Evolutionary conservation across 2,113 vertebrate species (phyloP).

Genomic region (Vidua chalybeata): DNA sequence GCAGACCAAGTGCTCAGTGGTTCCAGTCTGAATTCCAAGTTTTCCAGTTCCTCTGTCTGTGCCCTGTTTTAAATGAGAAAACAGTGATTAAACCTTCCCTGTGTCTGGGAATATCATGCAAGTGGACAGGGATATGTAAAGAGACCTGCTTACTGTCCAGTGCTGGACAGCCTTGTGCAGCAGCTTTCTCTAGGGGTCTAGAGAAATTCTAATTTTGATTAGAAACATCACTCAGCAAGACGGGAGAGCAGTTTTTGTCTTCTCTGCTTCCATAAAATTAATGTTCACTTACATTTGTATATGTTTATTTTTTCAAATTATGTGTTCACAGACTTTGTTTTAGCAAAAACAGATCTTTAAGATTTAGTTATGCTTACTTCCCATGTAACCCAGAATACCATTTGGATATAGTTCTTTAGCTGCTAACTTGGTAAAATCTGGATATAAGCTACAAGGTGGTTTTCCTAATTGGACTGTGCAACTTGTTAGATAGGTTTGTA

Average conservation of each 20-base stretch:
- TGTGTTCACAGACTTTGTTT: background rate
- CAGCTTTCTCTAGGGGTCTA: background rate
- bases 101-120: rapidly evolving
- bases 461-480: background rate
- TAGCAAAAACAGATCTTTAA: background rate
- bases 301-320: background rate
- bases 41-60: background rate
- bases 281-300: no score
- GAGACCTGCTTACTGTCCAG: background rate
- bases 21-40: background rate
- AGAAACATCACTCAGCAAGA: background rate
- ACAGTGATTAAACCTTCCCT: background rate
- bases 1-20: background rate
- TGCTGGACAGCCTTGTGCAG: rapidly evolving
- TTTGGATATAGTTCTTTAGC: background rate
- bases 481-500: background rate
- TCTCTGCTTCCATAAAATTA: background rate
- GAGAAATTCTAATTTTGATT: background rate
- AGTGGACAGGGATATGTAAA: no score
- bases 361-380: background rate
- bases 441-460: background rate
- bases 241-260: background rate
- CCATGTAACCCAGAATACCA: background rate
- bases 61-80: background rate
- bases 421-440: background rate